Conservation (phyloP, 2,113 vertebrate genomes). For the Manacus vitellinus region DNA sequence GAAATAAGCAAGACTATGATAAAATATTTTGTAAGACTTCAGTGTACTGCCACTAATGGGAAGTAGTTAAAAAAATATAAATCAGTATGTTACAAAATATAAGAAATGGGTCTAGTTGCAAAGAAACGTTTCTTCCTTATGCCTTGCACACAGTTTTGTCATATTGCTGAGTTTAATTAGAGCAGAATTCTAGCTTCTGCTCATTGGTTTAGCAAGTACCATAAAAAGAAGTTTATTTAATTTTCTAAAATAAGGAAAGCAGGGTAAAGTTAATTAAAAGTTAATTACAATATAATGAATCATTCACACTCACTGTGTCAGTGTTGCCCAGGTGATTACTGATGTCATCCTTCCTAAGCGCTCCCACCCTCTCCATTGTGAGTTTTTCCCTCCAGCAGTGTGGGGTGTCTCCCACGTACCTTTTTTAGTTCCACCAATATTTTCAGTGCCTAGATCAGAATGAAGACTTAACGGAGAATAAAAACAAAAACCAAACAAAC, state of each 20-base stretch:
- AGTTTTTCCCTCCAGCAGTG: background rate
- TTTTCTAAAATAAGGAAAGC: constrained; percentile 79
- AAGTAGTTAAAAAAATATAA: constrained; percentile 49
- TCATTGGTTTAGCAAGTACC: constrained; percentile 65
- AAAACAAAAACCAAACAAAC: background rate
- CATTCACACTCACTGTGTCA: constrained; percentile 54
- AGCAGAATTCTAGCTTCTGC: constrained; percentile 59
- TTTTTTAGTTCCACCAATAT: background rate
- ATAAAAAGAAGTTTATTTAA: constrained; percentile 80
- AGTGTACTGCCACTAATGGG: background rate
- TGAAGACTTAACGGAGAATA: background rate
- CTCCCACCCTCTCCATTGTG: background rate
- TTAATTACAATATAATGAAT: constrained; percentile 77
- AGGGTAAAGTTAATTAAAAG: constrained; percentile 77
- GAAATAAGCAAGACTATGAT: background rate
- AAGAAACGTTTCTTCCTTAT: constrained; percentile 65
- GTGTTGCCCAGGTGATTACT: constrained; percentile 64
- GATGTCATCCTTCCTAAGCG: constrained; percentile 46
- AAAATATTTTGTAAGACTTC: constrained; percentile 40
- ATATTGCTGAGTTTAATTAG: constrained; percentile 72
- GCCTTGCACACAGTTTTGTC: constrained; percentile 58
- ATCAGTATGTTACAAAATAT: constrained; percentile 47
- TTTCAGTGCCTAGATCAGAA: background rate
- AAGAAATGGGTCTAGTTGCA: constrained; percentile 20
- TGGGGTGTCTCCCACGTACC: background rate